phyloP scores from a whole-genome alignment of 2,888 invertebrate species.

The Tiliacea citrago region DNA sequence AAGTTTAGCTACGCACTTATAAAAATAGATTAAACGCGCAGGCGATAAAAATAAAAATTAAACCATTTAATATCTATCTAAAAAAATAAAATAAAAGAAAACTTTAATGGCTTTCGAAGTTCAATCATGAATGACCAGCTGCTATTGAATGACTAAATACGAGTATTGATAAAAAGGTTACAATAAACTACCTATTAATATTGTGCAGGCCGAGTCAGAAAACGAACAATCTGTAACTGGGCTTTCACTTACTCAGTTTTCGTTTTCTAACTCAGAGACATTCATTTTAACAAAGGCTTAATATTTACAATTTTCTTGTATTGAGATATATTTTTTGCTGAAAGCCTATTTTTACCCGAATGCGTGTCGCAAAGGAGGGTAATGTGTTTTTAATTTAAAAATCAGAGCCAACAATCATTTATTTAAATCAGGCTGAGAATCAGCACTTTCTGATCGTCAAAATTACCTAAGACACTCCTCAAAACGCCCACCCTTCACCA shows the following conservation, averaged over 20 bases:
- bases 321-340: too few relatives aligned
- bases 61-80: not conserved
- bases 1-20: not conserved
- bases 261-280: too few relatives aligned
- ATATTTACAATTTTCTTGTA: too few relatives aligned
- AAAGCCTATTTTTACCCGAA: too few relatives aligned
- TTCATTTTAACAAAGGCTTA: too few relatives aligned
- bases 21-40: not conserved
- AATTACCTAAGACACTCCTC: not conserved
- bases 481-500: not conserved
- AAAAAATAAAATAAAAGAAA: conserved; percentile 6
- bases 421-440: not conserved
- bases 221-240: not conserved
- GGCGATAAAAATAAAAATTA: not conserved
- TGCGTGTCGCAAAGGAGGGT: too few relatives aligned
- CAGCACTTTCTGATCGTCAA: not conserved
- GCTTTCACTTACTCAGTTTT: not conserved
- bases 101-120: conserved; percentile 7
- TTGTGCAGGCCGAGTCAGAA: not conserved
- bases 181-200: conserved; percentile 1
- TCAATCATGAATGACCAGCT: conserved; percentile 14
- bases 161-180: conserved; percentile 7
- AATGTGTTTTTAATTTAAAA: too few relatives aligned
- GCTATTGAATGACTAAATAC: conserved; percentile 1
- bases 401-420: too few relatives aligned